These are phyloP conservation scores for Vulpes lagopus DNA, from an alignment of 2,113 vertebrate species.

Conservation along the genomic window DNA sequence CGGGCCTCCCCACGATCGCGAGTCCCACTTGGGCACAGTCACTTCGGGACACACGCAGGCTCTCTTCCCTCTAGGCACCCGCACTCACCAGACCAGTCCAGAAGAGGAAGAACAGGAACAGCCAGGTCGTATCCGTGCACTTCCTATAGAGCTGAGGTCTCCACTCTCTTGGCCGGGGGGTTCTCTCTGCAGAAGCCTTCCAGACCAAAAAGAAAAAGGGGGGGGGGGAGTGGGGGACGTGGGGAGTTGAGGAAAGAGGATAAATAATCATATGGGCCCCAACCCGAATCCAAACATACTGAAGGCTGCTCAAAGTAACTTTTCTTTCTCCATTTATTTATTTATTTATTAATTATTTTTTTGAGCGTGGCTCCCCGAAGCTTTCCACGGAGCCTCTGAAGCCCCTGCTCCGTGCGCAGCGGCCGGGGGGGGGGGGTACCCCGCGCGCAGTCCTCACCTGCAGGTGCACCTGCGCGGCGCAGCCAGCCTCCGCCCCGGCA, in stretches of 20 bases:
- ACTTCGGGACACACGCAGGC: background rate
- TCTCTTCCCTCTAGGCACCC: background rate
- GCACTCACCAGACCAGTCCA: conserved; percentile 89
- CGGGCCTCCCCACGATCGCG: background rate
- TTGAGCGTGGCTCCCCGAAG: background rate
- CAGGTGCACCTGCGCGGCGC: background rate
- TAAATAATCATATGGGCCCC: background rate
- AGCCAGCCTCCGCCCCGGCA: background rate
- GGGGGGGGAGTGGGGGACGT: background rate
- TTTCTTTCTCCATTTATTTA: background rate
- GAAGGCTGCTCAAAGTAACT: background rate
- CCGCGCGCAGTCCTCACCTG: background rate
- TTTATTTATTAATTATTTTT: background rate
- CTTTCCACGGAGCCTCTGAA: background rate
- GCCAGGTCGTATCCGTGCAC: conserved; percentile 87
- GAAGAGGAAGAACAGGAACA: conserved; percentile 89
- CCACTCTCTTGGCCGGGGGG: conserved; percentile 82
- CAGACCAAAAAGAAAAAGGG: background rate
- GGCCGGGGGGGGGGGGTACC: background rate
- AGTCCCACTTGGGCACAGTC: background rate
- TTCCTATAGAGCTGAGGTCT: conserved; percentile 85
- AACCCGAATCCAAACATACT: background rate
- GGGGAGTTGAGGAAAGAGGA: background rate
- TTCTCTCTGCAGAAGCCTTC: conserved; percentile 79
- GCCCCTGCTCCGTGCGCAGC: background rate